A percentile compares a stretch with the other conserved stretches of the same genome.
phyloP scores from a whole-genome alignment of 2,888 invertebrate genomes.

The Hofmannophila pseudospretella region DNA sequence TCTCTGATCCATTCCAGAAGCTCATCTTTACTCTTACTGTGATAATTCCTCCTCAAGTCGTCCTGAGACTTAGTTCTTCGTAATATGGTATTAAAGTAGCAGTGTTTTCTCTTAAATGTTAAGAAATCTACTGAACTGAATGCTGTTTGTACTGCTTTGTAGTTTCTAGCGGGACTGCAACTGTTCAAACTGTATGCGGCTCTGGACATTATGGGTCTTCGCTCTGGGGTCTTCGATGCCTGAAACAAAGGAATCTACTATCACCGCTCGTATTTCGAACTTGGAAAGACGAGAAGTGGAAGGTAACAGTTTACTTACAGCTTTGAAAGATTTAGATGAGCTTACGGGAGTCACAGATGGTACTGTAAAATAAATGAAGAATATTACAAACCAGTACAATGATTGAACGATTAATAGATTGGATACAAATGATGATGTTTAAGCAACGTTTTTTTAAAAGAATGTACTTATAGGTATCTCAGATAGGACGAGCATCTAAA shows the following conservation, averaged over 20 bases:
- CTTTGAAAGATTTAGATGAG: background rate
- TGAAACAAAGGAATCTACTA: constrained; percentile 18
- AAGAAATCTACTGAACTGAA: constrained; percentile 12
- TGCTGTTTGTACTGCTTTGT: constrained; percentile 14
- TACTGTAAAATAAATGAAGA: background rate
- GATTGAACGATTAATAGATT: no score
- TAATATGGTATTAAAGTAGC: constrained; percentile 8
- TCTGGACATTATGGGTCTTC: background rate
- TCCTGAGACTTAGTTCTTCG: constrained; percentile 16
- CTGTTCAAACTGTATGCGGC: background rate
- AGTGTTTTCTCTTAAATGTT: constrained; percentile 3
- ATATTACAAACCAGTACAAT: no score
- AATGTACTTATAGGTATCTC: no score
- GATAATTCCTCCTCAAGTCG: background rate
- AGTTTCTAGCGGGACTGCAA: background rate
- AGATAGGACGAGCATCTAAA: no score
- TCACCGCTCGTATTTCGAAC: constrained; percentile 9
- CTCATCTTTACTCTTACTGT: constrained; percentile 10
- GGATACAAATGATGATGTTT: no score
- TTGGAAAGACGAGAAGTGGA: background rate
- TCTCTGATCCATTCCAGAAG: constrained; percentile 18
- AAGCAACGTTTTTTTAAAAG: no score
- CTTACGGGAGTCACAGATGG: background rate
- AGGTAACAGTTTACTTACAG: background rate
- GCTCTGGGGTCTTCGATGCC: constrained; percentile 1